These are phyloP conservation scores for Bombylius major DNA, from an alignment of 2,888 invertebrate species.

Conservation along the genomic window DNA sequence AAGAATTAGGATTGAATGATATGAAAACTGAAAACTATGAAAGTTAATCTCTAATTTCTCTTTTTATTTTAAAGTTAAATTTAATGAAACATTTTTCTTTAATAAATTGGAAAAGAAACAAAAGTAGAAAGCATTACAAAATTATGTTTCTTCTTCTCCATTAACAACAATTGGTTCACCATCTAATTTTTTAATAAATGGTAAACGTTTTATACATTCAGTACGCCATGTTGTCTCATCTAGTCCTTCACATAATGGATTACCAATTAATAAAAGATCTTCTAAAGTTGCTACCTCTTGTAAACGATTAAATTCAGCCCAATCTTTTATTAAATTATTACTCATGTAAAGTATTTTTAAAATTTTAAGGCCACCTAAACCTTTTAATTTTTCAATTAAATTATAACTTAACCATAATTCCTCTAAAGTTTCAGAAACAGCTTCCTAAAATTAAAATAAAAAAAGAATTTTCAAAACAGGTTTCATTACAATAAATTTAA, in stretches of 20 bases:
- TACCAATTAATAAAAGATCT: conserved; percentile 74
- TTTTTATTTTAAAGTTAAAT: too few species aligned
- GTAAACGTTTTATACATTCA: conserved; percentile 61
- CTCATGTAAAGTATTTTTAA: conserved; percentile 73
- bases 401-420: conserved; percentile 95
- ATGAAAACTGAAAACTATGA: conserved; percentile 84
- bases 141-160: conserved; percentile 21
- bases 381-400: conserved; percentile 83
- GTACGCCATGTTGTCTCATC: conserved; percentile 59
- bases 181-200: conserved; percentile 67
- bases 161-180: conserved; percentile 61
- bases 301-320: conserved; percentile 76
- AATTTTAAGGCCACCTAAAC: conserved; percentile 65
- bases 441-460: conserved; percentile 45
- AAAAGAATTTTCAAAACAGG: too few species aligned
- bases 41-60: neutral
- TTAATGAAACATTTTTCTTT: too few species aligned
- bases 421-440: conserved; percentile 74
- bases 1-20: conserved; percentile 88
- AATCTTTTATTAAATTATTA: conserved; percentile 80
- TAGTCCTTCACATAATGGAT: conserved; percentile 65
- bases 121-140: neutral
- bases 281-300: conserved; percentile 62
- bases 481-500: too few species aligned
- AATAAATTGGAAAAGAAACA: neutral